Evolutionary conservation across 2,113 vertebrate genomes (phyloP).

Genomic region (Prolemur simus): DNA sequence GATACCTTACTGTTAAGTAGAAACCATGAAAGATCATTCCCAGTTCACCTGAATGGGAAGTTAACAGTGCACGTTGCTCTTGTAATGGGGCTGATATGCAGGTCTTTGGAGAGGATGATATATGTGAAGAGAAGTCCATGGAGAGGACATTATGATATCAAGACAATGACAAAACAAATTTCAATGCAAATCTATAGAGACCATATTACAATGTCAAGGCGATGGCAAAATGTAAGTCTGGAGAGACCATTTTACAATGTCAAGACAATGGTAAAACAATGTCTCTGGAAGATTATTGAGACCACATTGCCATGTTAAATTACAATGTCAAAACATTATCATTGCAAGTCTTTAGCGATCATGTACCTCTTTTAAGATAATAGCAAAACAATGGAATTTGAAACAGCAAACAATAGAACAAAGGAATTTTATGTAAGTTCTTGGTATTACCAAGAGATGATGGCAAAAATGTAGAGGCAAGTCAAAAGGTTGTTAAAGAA

Average conservation of each 20-base stretch:
- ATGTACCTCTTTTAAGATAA: constrained; percentile 68
- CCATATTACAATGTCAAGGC: constrained; percentile 87
- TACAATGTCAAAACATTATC: constrained; percentile 87
- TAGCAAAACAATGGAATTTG: constrained; percentile 73
- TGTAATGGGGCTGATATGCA: constrained; percentile 64
- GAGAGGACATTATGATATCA: constrained; percentile 89
- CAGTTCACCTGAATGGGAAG: constrained; percentile 55
- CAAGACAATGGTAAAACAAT: constrained; percentile 86
- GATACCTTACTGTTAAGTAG: constrained; percentile 64
- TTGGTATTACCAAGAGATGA: constrained; percentile 34
- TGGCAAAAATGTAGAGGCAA: constrained; percentile 52
- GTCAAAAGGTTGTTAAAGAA: constrained; percentile 59
- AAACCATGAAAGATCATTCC: constrained; percentile 46
- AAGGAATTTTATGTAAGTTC: constrained; percentile 57
- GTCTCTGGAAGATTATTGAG: constrained; percentile 84
- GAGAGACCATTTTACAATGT: constrained; percentile 87
- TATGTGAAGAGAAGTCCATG: constrained; percentile 81
- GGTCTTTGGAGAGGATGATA: constrained; percentile 75
- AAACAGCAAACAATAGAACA: constrained; percentile 77
- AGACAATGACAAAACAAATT: constrained; percentile 87
- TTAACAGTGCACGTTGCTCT: constrained; percentile 70
- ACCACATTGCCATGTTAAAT: constrained; percentile 85
- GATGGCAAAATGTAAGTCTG: constrained; percentile 85
- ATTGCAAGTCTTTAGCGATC: constrained; percentile 72
- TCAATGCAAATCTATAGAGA: constrained; percentile 88